Base-by-base conservation (phyloP, 2,888 invertebrate species). In the Phania funesta region DNA sequence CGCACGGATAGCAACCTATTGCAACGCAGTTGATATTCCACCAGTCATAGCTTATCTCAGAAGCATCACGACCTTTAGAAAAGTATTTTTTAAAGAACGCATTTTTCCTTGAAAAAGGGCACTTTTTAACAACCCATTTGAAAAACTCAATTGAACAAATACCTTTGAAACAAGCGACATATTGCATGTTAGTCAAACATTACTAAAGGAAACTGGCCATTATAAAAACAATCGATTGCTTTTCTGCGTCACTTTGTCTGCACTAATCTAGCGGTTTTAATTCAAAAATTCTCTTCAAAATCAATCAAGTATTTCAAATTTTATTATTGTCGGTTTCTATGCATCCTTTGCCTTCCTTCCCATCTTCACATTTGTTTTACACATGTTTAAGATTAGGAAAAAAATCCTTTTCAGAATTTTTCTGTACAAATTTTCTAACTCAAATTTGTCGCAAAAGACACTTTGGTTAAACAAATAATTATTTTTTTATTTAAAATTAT, bases 351-450 rank as follows among this genome's bases (percentile, higher is more conserved):
- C 16, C 26, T 50, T 11, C 16, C 22, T 41, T 41, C 44, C 11
- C 9, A 48, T 64, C 60, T 68, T 13, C 50, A 80, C 80, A 80
- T 80, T 80, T 80, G 80, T 44, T 48, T 71, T 46, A 70, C 75
- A 80, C 52, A 80, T 80, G 80, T 80, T 76, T 11, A 16, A 50
- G 41, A 38, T 24, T 1, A 26, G 16, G 9, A 48, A 35, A 3
- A 44, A 71, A 32, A 68, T 38, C 24, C 22, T 58, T n/a, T n/a
- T 16, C n/a, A 16, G 16, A 41, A 41, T 16, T 16, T n/a, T 71
- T 54, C 1, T 16, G 5, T 44, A 52, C 29, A 52, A n/a, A 52
- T 29, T 8, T 16, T 41, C 11, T 20, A 22, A 56, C 6, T 24
- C 26, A 70, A 70, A 62, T 77, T 70, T 77, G 77, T 77, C 70